Conservation (phyloP, 2,113 vertebrate species). For the Zosterops borbonicus region DNA sequence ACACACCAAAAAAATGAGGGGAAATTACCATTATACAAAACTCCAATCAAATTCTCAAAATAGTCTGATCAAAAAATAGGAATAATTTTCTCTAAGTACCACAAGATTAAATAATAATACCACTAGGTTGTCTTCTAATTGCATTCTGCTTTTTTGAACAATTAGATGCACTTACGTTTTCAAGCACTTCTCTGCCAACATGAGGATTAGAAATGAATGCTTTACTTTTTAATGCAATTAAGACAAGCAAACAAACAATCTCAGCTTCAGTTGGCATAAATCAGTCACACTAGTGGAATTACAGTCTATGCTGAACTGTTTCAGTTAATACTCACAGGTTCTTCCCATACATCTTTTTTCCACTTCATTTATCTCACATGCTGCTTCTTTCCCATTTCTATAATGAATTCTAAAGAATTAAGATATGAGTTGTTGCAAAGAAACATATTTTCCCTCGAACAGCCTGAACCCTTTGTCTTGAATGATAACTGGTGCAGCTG, state of each 20-base stretch:
- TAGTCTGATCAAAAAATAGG: not conserved
- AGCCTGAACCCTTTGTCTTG: not conserved
- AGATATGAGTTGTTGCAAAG: not conserved
- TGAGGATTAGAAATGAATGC: not conserved
- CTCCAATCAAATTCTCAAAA: not conserved
- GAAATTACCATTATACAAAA: not conserved
- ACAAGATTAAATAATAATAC: conserved; percentile 15
- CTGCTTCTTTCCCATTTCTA: not conserved
- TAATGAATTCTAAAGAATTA: not conserved
- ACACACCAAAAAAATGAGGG: not conserved
- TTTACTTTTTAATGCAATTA: conserved; percentile 19
- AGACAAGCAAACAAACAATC: not conserved
- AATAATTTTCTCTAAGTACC: not conserved
- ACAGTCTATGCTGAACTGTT: not conserved
- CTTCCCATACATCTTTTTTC: not conserved
- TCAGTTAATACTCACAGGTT: not conserved
- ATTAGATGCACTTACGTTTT: not conserved
- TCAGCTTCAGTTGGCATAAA: not conserved
- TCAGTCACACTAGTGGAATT: not conserved
- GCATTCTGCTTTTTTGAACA: not conserved
- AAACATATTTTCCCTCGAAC: accelerated
- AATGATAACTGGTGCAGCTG: not conserved
- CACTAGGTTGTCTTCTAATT: not conserved
- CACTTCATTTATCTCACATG: not conserved
- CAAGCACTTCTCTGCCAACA: conserved; percentile 7